phyloP scores from a whole-genome alignment of 2,888 invertebrate species.

The Mimas tiliae region DNA sequence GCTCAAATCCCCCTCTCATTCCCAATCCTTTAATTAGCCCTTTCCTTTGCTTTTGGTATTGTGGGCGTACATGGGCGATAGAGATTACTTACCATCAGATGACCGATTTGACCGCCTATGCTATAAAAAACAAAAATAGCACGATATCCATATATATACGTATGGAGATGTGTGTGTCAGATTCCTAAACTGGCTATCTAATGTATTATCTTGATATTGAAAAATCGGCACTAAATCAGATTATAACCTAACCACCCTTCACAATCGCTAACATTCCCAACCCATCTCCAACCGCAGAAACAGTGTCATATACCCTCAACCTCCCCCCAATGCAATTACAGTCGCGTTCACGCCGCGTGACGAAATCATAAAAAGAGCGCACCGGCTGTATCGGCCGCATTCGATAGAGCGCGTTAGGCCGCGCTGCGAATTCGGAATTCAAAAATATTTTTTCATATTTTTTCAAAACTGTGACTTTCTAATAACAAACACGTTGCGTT shows the following conservation, averaged over 20 bases:
- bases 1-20: too few relatives aligned
- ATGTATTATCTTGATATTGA: too few relatives aligned
- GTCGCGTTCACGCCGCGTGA: slow-evolving; percentile 69
- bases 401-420: slow-evolving; percentile 59
- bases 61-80: too few relatives aligned
- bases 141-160: too few relatives aligned
- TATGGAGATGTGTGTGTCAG: too few relatives aligned
- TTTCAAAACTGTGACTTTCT: slow-evolving; percentile 46
- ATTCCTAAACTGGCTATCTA: too few relatives aligned
- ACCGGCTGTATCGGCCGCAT: slow-evolving; percentile 59
- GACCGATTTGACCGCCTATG: too few relatives aligned
- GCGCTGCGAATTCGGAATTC: slow-evolving; percentile 56
- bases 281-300: slow-evolving; percentile 36
- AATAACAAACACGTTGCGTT: slow-evolving; percentile 73
- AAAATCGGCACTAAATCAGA: neutral
- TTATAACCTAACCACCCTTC: neutral
- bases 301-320: slow-evolving; percentile 46
- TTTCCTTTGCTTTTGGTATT: too few relatives aligned
- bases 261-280: slow-evolving; percentile 34
- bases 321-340: slow-evolving; percentile 58
- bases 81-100: too few relatives aligned
- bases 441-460: slow-evolving; percentile 41
- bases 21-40: too few relatives aligned
- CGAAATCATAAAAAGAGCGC: slow-evolving; percentile 79
- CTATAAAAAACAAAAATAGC: too few relatives aligned